These are phyloP conservation scores for Zaprionus ghesquierei DNA, from an alignment of 1,140 invertebrate species.

Conservation along the genomic window DNA sequence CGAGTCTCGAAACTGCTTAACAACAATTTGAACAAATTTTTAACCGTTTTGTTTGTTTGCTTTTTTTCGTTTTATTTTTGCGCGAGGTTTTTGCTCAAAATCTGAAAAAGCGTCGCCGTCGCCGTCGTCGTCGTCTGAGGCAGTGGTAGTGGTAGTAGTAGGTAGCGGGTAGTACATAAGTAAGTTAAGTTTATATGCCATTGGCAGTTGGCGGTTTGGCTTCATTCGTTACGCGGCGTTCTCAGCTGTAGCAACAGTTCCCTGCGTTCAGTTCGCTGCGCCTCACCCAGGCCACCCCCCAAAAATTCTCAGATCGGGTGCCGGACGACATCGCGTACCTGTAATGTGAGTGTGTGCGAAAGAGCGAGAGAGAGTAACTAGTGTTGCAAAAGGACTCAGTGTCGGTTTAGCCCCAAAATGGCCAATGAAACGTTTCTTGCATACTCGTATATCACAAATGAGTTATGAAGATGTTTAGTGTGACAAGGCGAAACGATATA, in stretches of 20 bases:
- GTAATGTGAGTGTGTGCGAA: slow-evolving; percentile 29
- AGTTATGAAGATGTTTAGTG: slow-evolving; percentile 8
- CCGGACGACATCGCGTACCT: background rate
- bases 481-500: slow-evolving; percentile 13
- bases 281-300: background rate
- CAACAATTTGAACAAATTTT: slow-evolving; percentile 71
- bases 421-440: slow-evolving; percentile 50
- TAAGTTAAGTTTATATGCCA: slow-evolving; percentile 67
- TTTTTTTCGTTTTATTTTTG: slow-evolving; percentile 23
- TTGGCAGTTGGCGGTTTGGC: slow-evolving; percentile 68
- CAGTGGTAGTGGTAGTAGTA: background rate
- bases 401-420: background rate
- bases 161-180: slow-evolving; percentile 20
- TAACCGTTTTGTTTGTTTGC: slow-evolving; percentile 53
- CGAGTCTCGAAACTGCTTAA: slow-evolving; percentile 40
- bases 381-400: slow-evolving; percentile 5
- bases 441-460: slow-evolving; percentile 21
- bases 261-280: slow-evolving; percentile 31
- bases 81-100: slow-evolving; percentile 52
- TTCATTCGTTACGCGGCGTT: slow-evolving; percentile 76
- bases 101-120: background rate
- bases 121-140: slow-evolving; percentile 3
- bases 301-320: slow-evolving; percentile 5
- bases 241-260: slow-evolving; percentile 56
- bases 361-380: background rate